Evolutionary conservation across 2,888 invertebrate species (phyloP), one percentile per base, ranked within the genome.

Genomic region (Troides oblongomaculatus): DNA sequence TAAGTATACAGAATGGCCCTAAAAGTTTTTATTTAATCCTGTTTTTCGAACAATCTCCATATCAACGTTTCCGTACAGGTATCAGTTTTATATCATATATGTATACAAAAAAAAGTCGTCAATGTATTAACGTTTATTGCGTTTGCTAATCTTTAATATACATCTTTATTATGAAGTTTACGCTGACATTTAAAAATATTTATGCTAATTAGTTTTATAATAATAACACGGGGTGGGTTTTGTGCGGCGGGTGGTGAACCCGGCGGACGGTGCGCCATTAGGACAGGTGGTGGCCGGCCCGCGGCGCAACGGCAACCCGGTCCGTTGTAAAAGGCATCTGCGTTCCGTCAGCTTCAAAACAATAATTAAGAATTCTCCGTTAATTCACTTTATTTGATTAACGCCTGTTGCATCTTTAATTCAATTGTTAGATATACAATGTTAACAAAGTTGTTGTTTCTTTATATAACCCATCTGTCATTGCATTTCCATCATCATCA

Each of bases 251-350:
- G 60, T 66, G 72, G 64, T 72, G 68, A 57, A 66, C 66, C 53
- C 63, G 50, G 62, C 58, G 60, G 66, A 68, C 63, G 57, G 60
- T 61, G 62, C 53, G 57, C 66, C 57, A 25, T 39, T 58, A 74
- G 75, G 86, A 80, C 87, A 89, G 88, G 88, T 88, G 89, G 81
- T 74, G 74, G 76, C 74, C 73, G 71, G 85, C 87, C 84, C 74
- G 76, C 69, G 87, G 89, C 87, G 74, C 79, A 86, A 86, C 86
- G 85, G 83, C 74, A 69, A 74, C 67, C 53, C 61, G 23, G 66
- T 66, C 68, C 68, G 71, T 70, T 72, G 72, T 71, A 71, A 57
- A 36, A 69, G 66, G 71, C 72, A 70, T 70, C 64, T 71, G 71
- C 67, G 62, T 62, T 62, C 46, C 46, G 17, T 57, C 39, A n/a